Evolutionary conservation across 1,140 invertebrate species (phyloP).

Genomic region (Caenorhabditis latens): DNA sequence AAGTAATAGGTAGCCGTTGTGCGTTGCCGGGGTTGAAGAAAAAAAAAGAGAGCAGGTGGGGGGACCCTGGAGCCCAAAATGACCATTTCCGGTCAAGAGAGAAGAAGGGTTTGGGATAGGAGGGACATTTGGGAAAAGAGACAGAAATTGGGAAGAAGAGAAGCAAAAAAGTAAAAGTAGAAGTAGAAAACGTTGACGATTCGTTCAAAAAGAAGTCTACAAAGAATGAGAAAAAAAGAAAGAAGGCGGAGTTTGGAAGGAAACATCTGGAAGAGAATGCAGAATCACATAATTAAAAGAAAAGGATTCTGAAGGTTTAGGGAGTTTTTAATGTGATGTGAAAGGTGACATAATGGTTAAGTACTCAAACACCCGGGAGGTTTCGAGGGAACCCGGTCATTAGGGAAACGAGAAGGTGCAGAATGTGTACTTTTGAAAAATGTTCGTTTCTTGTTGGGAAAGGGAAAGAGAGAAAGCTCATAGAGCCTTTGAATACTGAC

Average conservation of each 20-base stretch:
- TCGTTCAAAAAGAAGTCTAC: too few species aligned
- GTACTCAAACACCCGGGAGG: neutral
- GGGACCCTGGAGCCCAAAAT: neutral
- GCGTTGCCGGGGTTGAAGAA: neutral
- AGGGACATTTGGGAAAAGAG: neutral
- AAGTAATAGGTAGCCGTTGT: slow-evolving; percentile 8
- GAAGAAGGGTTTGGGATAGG: neutral
- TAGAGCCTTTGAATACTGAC: neutral
- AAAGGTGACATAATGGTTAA: slow-evolving; percentile 8
- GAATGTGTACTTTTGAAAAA: neutral
- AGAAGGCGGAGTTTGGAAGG: neutral
- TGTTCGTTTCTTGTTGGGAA: neutral
- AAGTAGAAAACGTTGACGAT: neutral
- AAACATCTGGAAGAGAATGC: too few species aligned
- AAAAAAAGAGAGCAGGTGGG: neutral
- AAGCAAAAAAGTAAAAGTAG: neutral
- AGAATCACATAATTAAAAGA: neutral
- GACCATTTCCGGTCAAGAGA: slow-evolving; percentile 45
- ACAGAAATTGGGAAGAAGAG: neutral
- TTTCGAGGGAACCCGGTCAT: slow-evolving; percentile 5
- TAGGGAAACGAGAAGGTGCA: neutral
- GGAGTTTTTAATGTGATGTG: neutral
- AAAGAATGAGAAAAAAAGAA: too few species aligned
- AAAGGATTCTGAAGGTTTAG: neutral
- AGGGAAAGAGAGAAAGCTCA: neutral